Evolutionary conservation across 2,797 vertebrate genomes (phyloP).

Genomic region (Prunella strophiata): DNA sequence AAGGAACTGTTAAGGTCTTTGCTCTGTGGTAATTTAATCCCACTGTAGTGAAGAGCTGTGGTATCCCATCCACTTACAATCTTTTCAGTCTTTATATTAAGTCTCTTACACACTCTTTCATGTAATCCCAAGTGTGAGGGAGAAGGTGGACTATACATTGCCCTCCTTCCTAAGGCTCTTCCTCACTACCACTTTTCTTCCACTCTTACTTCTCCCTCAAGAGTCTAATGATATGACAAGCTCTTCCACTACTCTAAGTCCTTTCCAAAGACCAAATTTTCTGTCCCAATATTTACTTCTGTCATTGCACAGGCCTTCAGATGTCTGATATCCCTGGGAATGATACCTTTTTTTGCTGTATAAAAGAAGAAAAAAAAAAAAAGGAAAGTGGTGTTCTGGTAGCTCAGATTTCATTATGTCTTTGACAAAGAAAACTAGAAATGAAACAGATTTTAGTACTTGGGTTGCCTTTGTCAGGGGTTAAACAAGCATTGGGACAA

Average conservation of each 20-base stretch:
- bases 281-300: not conserved
- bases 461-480: not conserved
- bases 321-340: not conserved
- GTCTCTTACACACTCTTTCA: not conserved
- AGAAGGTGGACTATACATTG: not conserved
- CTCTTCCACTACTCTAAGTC: not conserved
- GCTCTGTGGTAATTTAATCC: not conserved
- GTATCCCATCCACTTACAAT: not conserved
- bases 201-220: not conserved
- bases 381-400: not conserved
- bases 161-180: not conserved
- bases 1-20: not conserved
- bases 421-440: not conserved
- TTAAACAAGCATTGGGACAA: not conserved
- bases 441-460: not conserved
- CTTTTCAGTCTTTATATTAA: not conserved
- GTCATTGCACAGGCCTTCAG: not conserved
- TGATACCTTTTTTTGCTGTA: not conserved
- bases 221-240: not conserved
- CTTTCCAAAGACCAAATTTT: not conserved
- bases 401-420: not conserved
- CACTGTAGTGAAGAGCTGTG: not conserved
- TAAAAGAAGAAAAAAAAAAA: not conserved
- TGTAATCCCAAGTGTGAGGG: not conserved
- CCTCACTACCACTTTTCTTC: not conserved